Evolutionary conservation across 2,113 vertebrate genomes (phyloP).

Genomic region (Caracal caracal): DNA sequence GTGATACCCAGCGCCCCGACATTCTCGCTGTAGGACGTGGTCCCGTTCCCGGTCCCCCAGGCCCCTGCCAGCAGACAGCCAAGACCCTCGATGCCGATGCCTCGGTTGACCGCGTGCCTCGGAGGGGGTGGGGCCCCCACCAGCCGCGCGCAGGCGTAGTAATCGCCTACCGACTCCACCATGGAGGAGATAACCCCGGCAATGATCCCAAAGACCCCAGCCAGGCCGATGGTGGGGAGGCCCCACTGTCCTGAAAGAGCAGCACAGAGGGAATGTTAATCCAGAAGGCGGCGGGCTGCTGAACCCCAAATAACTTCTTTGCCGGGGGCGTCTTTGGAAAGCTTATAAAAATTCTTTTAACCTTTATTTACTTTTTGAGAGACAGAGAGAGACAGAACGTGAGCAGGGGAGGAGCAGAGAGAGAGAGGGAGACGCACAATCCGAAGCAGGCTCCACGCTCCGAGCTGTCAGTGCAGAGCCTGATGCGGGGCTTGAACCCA

Average conservation of each 20-base stretch:
- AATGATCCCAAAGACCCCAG: slow-evolving; percentile 95
- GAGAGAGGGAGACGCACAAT: too few species aligned
- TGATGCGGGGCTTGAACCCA: too few species aligned
- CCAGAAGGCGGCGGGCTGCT: background rate
- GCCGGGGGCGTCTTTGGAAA: background rate
- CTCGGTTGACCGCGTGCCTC: slow-evolving; percentile 93
- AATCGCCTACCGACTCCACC: slow-evolving; percentile 97
- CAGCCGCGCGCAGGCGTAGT: slow-evolving; percentile 95
- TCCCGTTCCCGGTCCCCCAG: slow-evolving; percentile 97
- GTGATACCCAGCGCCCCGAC: slow-evolving; percentile 96
- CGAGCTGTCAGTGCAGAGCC: too few species aligned
- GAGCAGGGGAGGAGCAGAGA: too few species aligned
- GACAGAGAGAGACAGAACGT: too few species aligned
- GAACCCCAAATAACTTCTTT: background rate
- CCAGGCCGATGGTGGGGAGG: slow-evolving; percentile 92
- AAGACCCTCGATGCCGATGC: slow-evolving; percentile 95
- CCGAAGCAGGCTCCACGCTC: too few species aligned
- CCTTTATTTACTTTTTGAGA: too few species aligned
- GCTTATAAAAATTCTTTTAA: too few species aligned
- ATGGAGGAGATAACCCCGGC: slow-evolving; percentile 96
- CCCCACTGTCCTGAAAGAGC: slow-evolving; percentile 95
- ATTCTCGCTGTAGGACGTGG: slow-evolving; percentile 97
- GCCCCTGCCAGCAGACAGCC: slow-evolving; percentile 95
- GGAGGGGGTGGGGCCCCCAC: slow-evolving; percentile 94
- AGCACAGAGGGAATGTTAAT: background rate